A percentile compares a stretch with the other conserved stretches of the same genome.
These are phyloP conservation scores for Gasterosteus nipponicus DNA, from an alignment of 2,113 vertebrate genomes.

Conservation along the genomic window DNA sequence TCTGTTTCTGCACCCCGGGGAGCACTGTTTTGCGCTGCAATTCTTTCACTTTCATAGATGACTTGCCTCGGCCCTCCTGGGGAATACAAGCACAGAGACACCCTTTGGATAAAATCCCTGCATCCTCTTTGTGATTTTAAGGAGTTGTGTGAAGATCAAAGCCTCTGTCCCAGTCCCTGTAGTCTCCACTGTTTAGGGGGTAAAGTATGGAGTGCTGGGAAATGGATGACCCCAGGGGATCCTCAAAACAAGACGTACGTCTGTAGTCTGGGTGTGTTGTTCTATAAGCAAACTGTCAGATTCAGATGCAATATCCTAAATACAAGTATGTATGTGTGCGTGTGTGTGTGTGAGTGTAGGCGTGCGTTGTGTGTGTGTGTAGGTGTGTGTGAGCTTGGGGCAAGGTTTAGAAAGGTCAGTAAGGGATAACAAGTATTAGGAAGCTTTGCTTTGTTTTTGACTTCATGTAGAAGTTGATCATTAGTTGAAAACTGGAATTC, in stretches of 20 bases:
- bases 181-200: conserved; percentile 62
- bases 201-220: conserved; percentile 64
- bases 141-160: conserved; percentile 77
- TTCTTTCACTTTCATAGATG: conserved; percentile 75
- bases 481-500: conserved; percentile 78
- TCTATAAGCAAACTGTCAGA: neutral
- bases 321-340: conserved; percentile 4
- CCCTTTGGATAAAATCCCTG: conserved; percentile 70
- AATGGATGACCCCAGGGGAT: conserved; percentile 65
- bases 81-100: conserved; percentile 69
- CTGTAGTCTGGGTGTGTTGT: conserved; percentile 40
- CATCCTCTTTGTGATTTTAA: conserved; percentile 72
- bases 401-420: conserved; percentile 73
- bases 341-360: conserved; percentile 12
- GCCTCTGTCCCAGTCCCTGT: conserved; percentile 61
- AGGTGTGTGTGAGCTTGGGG: conserved; percentile 48
- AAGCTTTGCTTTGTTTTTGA: conserved; percentile 70
- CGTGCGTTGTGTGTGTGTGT: conserved; percentile 22
- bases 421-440: conserved; percentile 68
- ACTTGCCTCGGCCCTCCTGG: conserved; percentile 71
- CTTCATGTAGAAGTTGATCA: conserved; percentile 77
- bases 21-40: conserved; percentile 71
- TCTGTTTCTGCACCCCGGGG: conserved; percentile 64
- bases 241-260: conserved; percentile 51
- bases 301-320: conserved; percentile 8